These are phyloP conservation scores for Chymomyza caudatula DNA, from an alignment of 2,888 invertebrate genomes.

Conservation along the genomic window DNA sequence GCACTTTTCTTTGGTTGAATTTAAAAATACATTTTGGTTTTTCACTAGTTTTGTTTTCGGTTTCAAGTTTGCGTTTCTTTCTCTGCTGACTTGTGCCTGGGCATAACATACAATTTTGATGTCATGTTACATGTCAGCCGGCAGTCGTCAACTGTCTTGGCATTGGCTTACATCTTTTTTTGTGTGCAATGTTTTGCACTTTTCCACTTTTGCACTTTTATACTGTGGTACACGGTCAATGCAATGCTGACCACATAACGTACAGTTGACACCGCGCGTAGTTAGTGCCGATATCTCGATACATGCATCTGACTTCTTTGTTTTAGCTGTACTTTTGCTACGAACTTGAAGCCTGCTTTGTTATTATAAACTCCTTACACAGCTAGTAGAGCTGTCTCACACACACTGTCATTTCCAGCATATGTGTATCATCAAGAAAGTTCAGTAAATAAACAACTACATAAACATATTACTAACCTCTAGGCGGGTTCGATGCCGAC, in stretches of 20 bases:
- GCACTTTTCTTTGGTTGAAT: background rate
- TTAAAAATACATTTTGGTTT: background rate
- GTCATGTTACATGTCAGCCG: constrained; percentile 1
- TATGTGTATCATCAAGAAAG: constrained; percentile 13
- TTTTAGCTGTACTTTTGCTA: too few species aligned
- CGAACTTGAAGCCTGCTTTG: background rate
- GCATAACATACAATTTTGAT: background rate
- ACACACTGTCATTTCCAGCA: background rate
- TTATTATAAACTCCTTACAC: background rate
- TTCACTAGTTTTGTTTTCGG: background rate
- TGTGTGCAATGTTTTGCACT: background rate
- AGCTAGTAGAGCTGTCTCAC: background rate
- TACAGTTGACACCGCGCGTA: background rate
- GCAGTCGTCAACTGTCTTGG: background rate
- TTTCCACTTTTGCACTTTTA: background rate
- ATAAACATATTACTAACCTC: constrained; percentile 8
- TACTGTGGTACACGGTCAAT: background rate
- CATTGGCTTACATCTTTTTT: background rate
- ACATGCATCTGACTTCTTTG: too few species aligned
- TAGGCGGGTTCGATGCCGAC: constrained; percentile 62
- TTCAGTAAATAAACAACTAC: background rate
- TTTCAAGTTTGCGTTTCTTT: background rate
- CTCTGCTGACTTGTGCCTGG: background rate
- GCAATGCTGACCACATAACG: background rate
- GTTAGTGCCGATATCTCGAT: background rate